phyloP scores from a whole-genome alignment of 2,888 invertebrate genomes.

The Philereme vetulata region DNA sequence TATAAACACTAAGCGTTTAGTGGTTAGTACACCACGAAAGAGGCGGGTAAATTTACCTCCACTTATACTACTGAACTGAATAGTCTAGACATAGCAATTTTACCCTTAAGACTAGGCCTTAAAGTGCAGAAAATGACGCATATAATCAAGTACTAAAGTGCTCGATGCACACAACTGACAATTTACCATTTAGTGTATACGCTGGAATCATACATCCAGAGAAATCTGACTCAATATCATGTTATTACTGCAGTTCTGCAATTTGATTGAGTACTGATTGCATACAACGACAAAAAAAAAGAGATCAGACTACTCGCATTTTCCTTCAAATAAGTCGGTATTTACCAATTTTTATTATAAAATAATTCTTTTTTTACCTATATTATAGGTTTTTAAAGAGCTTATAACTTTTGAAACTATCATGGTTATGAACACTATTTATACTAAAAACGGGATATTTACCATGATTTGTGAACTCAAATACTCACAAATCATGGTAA shows the following conservation, averaged over 20 bases:
- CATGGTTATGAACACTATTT: too few species aligned
- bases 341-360: too few species aligned
- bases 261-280: slow-evolving; percentile 57
- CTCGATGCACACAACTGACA: slow-evolving; percentile 65
- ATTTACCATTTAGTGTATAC: slow-evolving; percentile 78
- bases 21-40: slow-evolving; percentile 52
- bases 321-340: too few species aligned
- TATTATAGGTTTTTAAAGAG: too few species aligned
- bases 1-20: slow-evolving; percentile 21
- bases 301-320: too few species aligned
- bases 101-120: slow-evolving; percentile 43
- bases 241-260: slow-evolving; percentile 61
- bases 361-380: too few species aligned
- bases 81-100: slow-evolving; percentile 30
- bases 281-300: slow-evolving; percentile 36
- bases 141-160: slow-evolving; percentile 51
- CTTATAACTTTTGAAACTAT: too few species aligned
- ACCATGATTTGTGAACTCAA: too few species aligned
- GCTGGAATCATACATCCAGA: slow-evolving; percentile 68
- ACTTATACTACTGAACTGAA: slow-evolving; percentile 29
- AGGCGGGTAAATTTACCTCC: slow-evolving; percentile 34
- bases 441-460: too few species aligned
- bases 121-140: slow-evolving; percentile 44
- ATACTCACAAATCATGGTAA: too few species aligned
- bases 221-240: slow-evolving; percentile 71